Percentiles rank a stretch among this genome's conserved stretches.
These are phyloP conservation scores for Cydia fagiglandana DNA, from an alignment of 1,140 invertebrate species.

Conservation along the genomic window DNA sequence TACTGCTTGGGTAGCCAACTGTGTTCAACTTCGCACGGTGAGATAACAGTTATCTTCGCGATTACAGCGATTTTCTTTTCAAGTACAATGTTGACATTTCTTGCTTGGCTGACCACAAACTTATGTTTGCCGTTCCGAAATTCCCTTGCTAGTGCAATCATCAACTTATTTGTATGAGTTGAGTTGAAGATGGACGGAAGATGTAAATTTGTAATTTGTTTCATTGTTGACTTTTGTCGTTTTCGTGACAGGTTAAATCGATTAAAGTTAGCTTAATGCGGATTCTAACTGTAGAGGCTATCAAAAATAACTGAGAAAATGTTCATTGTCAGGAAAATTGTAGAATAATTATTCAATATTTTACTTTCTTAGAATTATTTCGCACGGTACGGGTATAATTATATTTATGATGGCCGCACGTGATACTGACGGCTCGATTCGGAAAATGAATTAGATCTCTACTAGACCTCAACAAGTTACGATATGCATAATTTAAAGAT, in stretches of 20 bases:
- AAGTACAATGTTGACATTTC: slow-evolving; percentile 26
- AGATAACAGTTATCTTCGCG: slow-evolving; percentile 16
- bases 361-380: no score
- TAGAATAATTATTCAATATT: no score
- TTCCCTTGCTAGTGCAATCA: not conserved
- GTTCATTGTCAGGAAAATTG: not conserved
- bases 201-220: slow-evolving; percentile 4
- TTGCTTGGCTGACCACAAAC: slow-evolving; percentile 9
- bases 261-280: slow-evolving; percentile 6
- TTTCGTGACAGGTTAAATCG: slow-evolving; percentile 6
- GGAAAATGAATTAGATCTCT: no score
- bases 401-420: no score
- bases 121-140: not conserved
- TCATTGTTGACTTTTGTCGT: not conserved
- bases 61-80: slow-evolving; percentile 30
- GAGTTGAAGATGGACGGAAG: not conserved
- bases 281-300: slow-evolving; percentile 6
- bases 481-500: no score
- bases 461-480: no score
- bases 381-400: no score
- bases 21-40: slow-evolving; percentile 7
- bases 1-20: slow-evolving; percentile 19
- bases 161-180: not conserved
- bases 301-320: not conserved
- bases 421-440: no score